phyloP scores from a whole-genome alignment of 2,888 invertebrate species.

The Plagodis pulveraria region DNA sequence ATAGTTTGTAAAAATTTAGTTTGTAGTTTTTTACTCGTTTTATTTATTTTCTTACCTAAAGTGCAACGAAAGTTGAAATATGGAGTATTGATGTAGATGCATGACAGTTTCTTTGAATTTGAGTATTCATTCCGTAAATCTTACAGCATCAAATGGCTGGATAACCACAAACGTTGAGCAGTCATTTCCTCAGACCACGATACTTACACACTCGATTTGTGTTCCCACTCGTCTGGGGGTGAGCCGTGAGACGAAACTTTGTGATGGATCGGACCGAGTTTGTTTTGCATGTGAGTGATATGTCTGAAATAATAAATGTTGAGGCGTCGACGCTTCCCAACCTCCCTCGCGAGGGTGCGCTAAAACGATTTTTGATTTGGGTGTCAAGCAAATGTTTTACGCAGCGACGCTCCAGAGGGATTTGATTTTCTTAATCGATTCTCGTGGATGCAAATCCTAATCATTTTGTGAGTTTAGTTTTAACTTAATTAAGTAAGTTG shows the following conservation, averaged over 20 bases:
- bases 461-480: constrained; percentile 25
- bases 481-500: constrained; percentile 45
- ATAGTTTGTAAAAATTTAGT: too few relatives aligned
- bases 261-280: constrained; percentile 85
- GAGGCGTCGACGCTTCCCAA: constrained; percentile 81
- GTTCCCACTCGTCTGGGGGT: constrained; percentile 57
- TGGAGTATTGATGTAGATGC: too few relatives aligned
- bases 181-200: constrained; percentile 64
- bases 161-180: constrained; percentile 42
- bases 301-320: constrained; percentile 86
- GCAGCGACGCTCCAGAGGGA: constrained; percentile 76
- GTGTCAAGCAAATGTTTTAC: constrained; percentile 85
- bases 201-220: constrained; percentile 84
- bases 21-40: too few relatives aligned
- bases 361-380: constrained; percentile 85
- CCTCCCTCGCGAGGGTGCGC: constrained; percentile 73
- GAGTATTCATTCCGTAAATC: constrained; percentile 28
- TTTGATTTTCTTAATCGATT: constrained; percentile 85
- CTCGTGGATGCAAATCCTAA: constrained; percentile 67
- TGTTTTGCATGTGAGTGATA: constrained; percentile 86
- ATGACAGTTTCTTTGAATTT: too few relatives aligned
- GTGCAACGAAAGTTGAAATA: too few relatives aligned
- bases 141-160: constrained; percentile 33
- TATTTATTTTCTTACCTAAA: too few relatives aligned
- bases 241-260: constrained; percentile 74